Conservation (phyloP, 2,797 vertebrate species). For the Botia almorhae region DNA sequence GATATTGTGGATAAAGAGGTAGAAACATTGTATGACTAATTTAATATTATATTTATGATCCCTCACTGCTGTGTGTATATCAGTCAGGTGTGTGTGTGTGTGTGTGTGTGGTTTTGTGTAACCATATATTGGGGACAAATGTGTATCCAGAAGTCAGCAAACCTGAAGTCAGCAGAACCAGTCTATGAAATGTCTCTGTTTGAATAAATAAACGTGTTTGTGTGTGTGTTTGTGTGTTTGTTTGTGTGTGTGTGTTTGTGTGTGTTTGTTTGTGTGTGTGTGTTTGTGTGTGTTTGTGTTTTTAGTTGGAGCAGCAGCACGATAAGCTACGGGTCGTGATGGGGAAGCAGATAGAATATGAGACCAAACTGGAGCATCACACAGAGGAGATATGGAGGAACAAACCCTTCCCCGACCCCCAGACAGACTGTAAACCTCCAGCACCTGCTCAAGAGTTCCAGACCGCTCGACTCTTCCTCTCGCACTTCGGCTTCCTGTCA, state of each 20-base stretch:
- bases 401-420: conserved; percentile 80
- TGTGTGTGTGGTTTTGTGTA: neutral
- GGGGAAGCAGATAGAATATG: conserved; percentile 84
- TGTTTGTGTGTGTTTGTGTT: conserved; percentile 15
- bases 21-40: conserved; percentile 54
- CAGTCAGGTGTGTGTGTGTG: neutral
- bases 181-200: no score
- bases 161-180: no score
- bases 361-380: conserved; percentile 80
- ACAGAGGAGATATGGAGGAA: conserved; percentile 83
- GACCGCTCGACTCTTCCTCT: conserved; percentile 89
- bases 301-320: conserved; percentile 85
- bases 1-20: conserved; percentile 86
- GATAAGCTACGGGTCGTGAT: conserved; percentile 83
- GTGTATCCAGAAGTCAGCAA: no score
- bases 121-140: no score
- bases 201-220: neutral
- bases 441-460: conserved; percentile 86
- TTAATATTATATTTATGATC: no score
- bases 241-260: conserved; percentile 21
- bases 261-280: neutral
- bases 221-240: neutral
- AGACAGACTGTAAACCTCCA: conserved; percentile 82
- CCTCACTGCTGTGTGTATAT: neutral
- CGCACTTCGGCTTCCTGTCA: conserved; percentile 90